Conservation (phyloP, 92 coral and sea anemone genomes). For the Zoanthus gigantus region DNA sequence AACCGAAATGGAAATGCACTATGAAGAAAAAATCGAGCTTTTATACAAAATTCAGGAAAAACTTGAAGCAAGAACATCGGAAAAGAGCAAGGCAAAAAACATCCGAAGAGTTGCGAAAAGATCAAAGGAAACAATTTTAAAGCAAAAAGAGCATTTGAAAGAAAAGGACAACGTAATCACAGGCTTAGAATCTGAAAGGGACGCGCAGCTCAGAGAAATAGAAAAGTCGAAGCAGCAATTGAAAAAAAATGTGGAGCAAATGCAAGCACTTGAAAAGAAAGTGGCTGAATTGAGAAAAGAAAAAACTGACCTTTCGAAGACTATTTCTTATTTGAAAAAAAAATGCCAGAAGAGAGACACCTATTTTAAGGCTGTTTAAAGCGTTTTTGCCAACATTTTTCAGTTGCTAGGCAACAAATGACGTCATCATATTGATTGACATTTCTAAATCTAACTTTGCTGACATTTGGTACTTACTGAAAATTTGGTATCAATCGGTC, state of each 20-base stretch:
- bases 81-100: constrained; percentile 3
- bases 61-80: neutral
- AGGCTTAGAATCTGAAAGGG: constrained; percentile 18
- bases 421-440: no score
- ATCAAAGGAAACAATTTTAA: neutral
- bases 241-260: constrained; percentile 6
- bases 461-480: no score
- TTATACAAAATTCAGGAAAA: constrained; percentile 4
- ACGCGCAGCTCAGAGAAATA: constrained; percentile 7
- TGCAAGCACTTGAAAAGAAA: constrained; percentile 11
- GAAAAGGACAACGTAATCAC: constrained; percentile 18
- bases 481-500: no score
- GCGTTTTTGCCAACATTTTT: no score
- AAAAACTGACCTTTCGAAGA: constrained; percentile 6
- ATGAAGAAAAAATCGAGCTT: neutral
- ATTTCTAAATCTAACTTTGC: no score
- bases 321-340: constrained; percentile 24
- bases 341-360: constrained; percentile 17
- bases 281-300: constrained; percentile 15
- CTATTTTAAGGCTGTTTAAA: no score
- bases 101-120: neutral
- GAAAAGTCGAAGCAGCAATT: constrained; percentile 18
- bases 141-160: constrained; percentile 3
- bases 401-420: no score
- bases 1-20: neutral